Conservation (phyloP, 2,888 invertebrate genomes). For the Allygus modestus region DNA sequence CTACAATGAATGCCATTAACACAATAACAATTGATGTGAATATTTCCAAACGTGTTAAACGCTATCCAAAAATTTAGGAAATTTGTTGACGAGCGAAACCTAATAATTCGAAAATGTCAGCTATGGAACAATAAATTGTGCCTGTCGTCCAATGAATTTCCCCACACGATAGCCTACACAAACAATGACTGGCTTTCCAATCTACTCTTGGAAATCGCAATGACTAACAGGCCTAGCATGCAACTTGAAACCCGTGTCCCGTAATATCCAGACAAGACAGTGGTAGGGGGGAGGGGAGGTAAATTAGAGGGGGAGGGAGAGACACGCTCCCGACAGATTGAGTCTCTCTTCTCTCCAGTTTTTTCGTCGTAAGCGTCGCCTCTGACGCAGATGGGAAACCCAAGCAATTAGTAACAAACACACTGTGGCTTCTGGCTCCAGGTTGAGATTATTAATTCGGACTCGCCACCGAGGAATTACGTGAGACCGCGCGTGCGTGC, state of each 20-base stretch:
- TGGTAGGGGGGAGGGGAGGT: neutral
- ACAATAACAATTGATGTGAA: no score
- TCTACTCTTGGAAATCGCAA: neutral
- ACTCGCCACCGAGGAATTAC: neutral
- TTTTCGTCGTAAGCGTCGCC: neutral
- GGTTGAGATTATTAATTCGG: neutral
- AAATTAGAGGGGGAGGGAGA: neutral
- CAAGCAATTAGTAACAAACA: neutral
- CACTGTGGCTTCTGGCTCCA: neutral
- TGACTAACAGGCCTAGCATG: neutral
- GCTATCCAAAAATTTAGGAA: no score
- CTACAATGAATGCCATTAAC: no score
- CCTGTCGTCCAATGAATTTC: no score
- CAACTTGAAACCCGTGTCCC: neutral
- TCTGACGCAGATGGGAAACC: conserved; percentile 24
- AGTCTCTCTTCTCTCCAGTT: conserved; percentile 9
- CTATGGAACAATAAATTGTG: no score
- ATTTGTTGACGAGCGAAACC: no score
- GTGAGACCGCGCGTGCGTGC: neutral
- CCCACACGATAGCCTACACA: no score
- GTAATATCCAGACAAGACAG: neutral
- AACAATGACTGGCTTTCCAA: no score
- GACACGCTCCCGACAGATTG: neutral
- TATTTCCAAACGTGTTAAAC: no score
- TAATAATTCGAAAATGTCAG: no score